Conservation (phyloP, 2,113 vertebrate species). For the Xiphorhynchus elegans region DNA sequence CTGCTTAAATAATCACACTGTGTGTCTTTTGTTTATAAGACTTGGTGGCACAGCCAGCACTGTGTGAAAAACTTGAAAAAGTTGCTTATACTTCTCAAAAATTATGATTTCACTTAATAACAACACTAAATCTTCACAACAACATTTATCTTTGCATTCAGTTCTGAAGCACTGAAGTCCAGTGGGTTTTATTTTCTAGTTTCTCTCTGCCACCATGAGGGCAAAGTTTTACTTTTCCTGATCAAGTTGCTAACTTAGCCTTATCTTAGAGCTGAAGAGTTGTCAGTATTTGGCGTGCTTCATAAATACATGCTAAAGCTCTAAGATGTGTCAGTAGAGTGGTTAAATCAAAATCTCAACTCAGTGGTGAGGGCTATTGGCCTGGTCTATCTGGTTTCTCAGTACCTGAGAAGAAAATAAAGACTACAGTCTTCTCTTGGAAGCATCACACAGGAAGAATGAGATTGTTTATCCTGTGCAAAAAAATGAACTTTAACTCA, state of each 20-base stretch:
- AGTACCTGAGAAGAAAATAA: neutral
- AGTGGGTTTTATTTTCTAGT: neutral
- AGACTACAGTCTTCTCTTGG: neutral
- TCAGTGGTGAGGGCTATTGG: neutral
- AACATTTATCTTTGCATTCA: neutral
- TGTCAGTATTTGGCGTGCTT: neutral
- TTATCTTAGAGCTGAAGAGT: neutral
- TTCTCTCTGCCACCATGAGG: neutral
- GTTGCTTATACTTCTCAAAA: neutral
- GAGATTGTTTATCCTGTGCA: neutral
- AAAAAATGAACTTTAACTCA: neutral
- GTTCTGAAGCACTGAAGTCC: neutral
- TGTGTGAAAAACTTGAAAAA: neutral
- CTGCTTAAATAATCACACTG: neutral
- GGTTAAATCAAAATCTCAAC: neutral
- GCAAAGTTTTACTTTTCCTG: neutral
- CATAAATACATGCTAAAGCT: neutral
- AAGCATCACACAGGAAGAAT: neutral
- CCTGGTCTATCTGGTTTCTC: neutral
- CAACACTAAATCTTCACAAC: rapidly evolving
- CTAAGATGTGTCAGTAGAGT: neutral
- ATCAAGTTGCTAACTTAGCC: neutral
- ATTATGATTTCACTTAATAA: neutral
- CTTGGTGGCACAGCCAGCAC: neutral
- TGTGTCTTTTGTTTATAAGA: neutral